Base-by-base conservation (phyloP, 1,140 invertebrate species). In the Pemphigus obesinymphae region DNA sequence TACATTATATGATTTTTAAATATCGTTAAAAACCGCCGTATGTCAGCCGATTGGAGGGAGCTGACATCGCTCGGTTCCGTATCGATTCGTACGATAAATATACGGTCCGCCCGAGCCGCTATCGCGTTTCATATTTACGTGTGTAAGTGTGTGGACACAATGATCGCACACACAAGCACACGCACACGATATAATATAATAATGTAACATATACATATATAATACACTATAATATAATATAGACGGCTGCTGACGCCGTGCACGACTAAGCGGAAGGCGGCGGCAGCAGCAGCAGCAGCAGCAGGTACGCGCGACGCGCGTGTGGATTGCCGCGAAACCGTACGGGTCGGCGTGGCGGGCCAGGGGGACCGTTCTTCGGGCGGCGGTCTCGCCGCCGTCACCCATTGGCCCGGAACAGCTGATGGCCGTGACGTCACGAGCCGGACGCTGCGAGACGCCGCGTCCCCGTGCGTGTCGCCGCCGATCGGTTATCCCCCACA, bases 361-460 rank as follows among this genome's bases (percentile, higher is more conserved):
- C n/a, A n/a, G 15, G 58, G 29, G n/a, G 66, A 2, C 2, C n/a
- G 68, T 70, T 26, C 34, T 68, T 37, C 34, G 63, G 31, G 31
- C 68, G 40, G n/a, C 17, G n/a, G n/a, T n/a, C n/a, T n/a, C 20
- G 68, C 29, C 17, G 23, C 17, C 40, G 29, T n/a, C 72, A 34
- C 31, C 73, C 50, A 26, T 55, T 58, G 50, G 31, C 50, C 11
- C 50, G 2, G 73, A 78, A 78, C 73, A 78, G 73, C 73, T 78
- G 73, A 78, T 11, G 23, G 13, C 34, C 73, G 73, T 78, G 73
- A 78, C 73, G 73, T 78, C 73, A 78, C 53, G 73, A 45, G 73
- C 11, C 29, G 73, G 50, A 53, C 48, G 29, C 50, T 53, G 48
- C 20, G 73, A 78, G n/a, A 58, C 31, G n/a, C 8, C 29, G 29